phyloP scores from a whole-genome alignment of 2,113 vertebrate genomes.

The Xiphophorus hellerii region DNA sequence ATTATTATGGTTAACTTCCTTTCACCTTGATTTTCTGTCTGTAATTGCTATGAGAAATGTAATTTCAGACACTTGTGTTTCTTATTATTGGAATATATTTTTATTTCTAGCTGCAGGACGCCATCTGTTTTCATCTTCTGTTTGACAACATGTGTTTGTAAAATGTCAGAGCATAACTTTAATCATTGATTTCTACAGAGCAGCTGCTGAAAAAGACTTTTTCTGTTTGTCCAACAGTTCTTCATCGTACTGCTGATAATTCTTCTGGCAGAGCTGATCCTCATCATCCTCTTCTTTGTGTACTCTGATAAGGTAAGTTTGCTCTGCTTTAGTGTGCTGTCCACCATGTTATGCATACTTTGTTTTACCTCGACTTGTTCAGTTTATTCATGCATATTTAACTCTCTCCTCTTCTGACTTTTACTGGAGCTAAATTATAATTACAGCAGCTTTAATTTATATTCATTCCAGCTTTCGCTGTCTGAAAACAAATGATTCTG shows the following conservation, averaged over 20 bases:
- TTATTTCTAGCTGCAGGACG: too few relatives aligned
- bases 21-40: background rate
- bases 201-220: background rate
- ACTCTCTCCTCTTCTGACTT: background rate
- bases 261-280: conserved; percentile 93
- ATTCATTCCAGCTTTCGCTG: background rate
- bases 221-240: conserved; percentile 81
- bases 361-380: background rate
- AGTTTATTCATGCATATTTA: background rate
- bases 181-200: background rate
- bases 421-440: background rate
- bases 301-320: conserved; percentile 95
- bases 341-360: background rate
- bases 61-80: background rate
- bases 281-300: conserved; percentile 96
- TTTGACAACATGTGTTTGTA: too few relatives aligned
- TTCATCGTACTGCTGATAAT: conserved; percentile 96
- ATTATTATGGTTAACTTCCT: background rate
- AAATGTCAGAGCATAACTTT: background rate
- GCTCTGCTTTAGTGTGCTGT: background rate
- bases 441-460: background rate
- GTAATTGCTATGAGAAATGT: background rate
- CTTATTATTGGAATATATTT: too few relatives aligned
- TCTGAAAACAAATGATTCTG: background rate
- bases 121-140: too few relatives aligned